A percentile compares a stretch with the other conserved stretches of the same genome.
These are phyloP conservation scores for Zoanthus sansibaricus DNA, from an alignment of 92 coral and sea anemone genomes.

Conservation along the genomic window DNA sequence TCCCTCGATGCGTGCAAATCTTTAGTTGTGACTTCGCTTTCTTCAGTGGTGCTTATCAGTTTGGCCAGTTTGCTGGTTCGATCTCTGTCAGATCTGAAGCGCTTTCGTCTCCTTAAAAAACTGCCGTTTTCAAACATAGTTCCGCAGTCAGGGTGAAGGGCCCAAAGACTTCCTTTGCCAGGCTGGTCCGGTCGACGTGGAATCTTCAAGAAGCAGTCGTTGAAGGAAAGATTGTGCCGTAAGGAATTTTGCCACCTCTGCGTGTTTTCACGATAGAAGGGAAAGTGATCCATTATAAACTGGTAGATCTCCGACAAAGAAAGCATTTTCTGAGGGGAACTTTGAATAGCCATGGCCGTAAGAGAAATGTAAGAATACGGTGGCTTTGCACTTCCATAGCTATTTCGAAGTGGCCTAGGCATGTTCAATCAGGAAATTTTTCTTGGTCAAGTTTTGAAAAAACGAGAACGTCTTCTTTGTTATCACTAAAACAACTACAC, in stretches of 20 bases:
- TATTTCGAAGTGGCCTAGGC: slow-evolving; percentile 98
- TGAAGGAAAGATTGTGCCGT: slow-evolving; percentile 93
- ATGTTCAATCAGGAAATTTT: slow-evolving; percentile 55
- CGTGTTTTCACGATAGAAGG: slow-evolving; percentile 96
- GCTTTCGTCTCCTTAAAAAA: slow-evolving; percentile 91
- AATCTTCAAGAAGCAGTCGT: slow-evolving; percentile 97
- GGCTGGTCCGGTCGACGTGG: slow-evolving; percentile 99
- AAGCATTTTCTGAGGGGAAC: slow-evolving; percentile 98
- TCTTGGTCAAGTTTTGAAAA: slow-evolving; percentile 4
- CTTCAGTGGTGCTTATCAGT: slow-evolving; percentile 67
- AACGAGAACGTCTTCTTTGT: slow-evolving; percentile 27
- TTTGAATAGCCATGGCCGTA: slow-evolving; percentile 98
- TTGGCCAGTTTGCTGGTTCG: slow-evolving; percentile 77
- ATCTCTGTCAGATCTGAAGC: slow-evolving; percentile 94
- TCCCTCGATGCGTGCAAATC: slow-evolving; percentile 41
- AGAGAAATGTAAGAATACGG: slow-evolving; percentile 97
- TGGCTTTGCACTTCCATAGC: slow-evolving; percentile 99
- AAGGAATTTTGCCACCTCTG: slow-evolving; percentile 99
- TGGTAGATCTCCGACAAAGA: slow-evolving; percentile 97
- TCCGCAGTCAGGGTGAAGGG: slow-evolving; percentile 98
- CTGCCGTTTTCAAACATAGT: slow-evolving; percentile 99
- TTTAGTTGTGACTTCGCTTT: slow-evolving; percentile 35
- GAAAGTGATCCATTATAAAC: slow-evolving; percentile 98
- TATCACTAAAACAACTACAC: slow-evolving; percentile 55
- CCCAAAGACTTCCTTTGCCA: slow-evolving; percentile 98